Percentiles rank a stretch among this genome's conserved stretches.
phyloP scores from a whole-genome alignment of 2,113 vertebrate species.

The Salminus brasiliensis region DNA sequence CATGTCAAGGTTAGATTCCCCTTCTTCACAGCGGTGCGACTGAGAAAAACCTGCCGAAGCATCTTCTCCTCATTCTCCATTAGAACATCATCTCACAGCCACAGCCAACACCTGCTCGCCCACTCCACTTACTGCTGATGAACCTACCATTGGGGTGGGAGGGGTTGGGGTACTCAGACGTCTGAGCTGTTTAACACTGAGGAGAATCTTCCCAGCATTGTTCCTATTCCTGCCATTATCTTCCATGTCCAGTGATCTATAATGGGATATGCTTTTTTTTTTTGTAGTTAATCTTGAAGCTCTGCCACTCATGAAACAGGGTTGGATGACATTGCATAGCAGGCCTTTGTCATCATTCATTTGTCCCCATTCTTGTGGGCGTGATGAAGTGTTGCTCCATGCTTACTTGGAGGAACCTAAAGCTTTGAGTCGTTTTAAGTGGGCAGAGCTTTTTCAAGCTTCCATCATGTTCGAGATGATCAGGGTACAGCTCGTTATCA shows the following conservation, averaged over 20 bases:
- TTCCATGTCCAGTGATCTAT: not conserved
- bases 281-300: slow-evolving; percentile 56
- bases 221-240: not conserved
- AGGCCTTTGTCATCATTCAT: slow-evolving; percentile 60
- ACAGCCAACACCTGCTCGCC: not conserved
- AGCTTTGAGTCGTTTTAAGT: slow-evolving; percentile 9
- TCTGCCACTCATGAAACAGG: slow-evolving; percentile 66
- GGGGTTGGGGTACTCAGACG: too few relatives aligned
- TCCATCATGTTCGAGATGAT: slow-evolving; percentile 13
- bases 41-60: not conserved
- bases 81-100: not conserved
- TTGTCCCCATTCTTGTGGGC: slow-evolving; percentile 44
- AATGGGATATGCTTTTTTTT: too few relatives aligned
- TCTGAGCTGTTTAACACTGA: too few relatives aligned
- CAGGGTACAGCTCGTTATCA: slow-evolving; percentile 46
- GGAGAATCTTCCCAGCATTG: slow-evolving; percentile 4
- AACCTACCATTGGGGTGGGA: not conserved
- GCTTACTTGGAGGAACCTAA: slow-evolving; percentile 2
- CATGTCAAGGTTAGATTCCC: not conserved
- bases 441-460: not conserved
- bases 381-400: not conserved
- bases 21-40: not conserved
- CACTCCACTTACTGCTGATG: not conserved
- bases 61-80: not conserved
- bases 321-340: slow-evolving; percentile 56